Conservation (phyloP, 2,113 vertebrate genomes). For the Acrocephalus arundinaceus region DNA sequence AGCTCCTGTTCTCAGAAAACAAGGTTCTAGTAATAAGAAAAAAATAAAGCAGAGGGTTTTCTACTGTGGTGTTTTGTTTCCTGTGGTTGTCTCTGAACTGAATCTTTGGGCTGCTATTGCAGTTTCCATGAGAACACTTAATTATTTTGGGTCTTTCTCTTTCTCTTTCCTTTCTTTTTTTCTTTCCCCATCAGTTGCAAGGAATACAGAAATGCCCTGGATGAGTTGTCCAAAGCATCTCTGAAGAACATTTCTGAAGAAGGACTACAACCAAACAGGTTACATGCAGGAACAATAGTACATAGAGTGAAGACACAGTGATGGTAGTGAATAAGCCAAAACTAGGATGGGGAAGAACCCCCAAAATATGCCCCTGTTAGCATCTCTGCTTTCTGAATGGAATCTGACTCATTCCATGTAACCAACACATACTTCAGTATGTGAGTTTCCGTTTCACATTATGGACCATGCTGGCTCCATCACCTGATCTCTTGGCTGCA, state of each 20-base stretch:
- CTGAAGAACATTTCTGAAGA: slow-evolving; percentile 81
- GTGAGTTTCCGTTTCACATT: not conserved
- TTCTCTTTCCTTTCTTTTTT: no score
- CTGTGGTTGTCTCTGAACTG: not conserved
- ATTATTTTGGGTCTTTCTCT: not conserved
- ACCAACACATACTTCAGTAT: not conserved
- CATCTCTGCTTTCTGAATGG: not conserved
- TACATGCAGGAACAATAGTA: not conserved
- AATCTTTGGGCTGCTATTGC: not conserved
- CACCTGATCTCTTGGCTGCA: not conserved
- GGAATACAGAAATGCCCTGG: slow-evolving; percentile 94
- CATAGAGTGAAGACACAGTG: not conserved
- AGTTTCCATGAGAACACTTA: not conserved
- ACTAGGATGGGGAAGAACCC: not conserved
- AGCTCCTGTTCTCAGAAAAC: not conserved
- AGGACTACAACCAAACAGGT: slow-evolving; percentile 77
- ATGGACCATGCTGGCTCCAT: not conserved
- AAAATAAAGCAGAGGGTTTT: not conserved
- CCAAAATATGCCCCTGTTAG: not conserved
- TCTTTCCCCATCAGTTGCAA: slow-evolving; percentile 82
- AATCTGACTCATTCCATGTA: not conserved
- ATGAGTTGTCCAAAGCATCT: slow-evolving; percentile 87
- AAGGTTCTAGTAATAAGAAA: not conserved
- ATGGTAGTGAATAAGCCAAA: not conserved
- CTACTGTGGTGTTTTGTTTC: not conserved